Evolutionary conservation across 1,140 invertebrate species (phyloP).

Genomic region (Leptopilina boulardi): DNA sequence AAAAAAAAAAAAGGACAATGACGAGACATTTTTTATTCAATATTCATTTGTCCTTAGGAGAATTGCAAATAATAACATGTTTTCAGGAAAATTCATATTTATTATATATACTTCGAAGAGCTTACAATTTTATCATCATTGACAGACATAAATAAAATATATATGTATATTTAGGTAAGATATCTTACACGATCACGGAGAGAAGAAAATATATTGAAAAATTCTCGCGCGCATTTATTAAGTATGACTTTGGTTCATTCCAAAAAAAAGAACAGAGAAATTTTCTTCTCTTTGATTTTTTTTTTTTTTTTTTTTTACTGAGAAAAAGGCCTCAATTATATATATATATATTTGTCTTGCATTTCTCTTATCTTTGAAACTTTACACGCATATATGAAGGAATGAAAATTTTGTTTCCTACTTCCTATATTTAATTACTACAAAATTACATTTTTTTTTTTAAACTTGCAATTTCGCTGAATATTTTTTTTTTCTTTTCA

Average conservation of each 20-base stretch:
- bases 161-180: slow-evolving; percentile 30
- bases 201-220: slow-evolving; percentile 38
- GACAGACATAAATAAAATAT: slow-evolving; percentile 43
- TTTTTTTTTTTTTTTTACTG: slow-evolving; percentile 25
- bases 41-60: too few relatives aligned
- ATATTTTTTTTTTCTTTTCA: neutral
- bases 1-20: neutral
- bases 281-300: slow-evolving; percentile 21
- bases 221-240: slow-evolving; percentile 24
- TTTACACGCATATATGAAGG: neutral
- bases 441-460: neutral
- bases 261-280: slow-evolving; percentile 45
- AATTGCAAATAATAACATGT: neutral
- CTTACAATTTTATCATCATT: slow-evolving; percentile 8
- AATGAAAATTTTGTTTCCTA: neutral
- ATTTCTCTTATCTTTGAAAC: neutral
- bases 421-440: neutral
- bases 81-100: slow-evolving; percentile 24
- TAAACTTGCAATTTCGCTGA: neutral
- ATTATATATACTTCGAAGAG: slow-evolving; percentile 9
- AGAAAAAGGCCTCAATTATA: slow-evolving; percentile 28
- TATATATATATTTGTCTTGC: neutral
- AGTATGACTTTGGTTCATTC: slow-evolving; percentile 41
- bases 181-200: slow-evolving; percentile 40
- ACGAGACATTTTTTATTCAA: too few relatives aligned